Evolutionary conservation across 2,888 invertebrate genomes (phyloP).

Genomic region (Xanthorhoe designata): DNA sequence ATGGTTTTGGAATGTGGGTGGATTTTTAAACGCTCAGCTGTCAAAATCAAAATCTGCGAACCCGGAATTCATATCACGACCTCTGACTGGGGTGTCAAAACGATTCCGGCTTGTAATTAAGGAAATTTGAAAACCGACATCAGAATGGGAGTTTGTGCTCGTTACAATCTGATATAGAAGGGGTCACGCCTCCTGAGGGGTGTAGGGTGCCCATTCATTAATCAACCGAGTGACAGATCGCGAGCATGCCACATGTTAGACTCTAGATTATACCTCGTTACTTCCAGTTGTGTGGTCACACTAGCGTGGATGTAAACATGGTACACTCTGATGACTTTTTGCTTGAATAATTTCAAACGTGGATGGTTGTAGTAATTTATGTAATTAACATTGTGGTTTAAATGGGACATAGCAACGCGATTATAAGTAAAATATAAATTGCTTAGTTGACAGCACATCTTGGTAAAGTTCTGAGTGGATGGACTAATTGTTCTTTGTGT

Average conservation of each 20-base stretch:
- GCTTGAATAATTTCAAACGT: slow-evolving; percentile 25
- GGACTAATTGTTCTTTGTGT: too few species aligned
- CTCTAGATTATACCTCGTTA: slow-evolving; percentile 65
- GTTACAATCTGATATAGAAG: slow-evolving; percentile 55
- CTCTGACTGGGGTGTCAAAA: slow-evolving; percentile 58
- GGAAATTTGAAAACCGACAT: slow-evolving; percentile 79
- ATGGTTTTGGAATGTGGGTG: background rate
- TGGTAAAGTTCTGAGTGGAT: too few species aligned
- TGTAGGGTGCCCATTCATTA: slow-evolving; percentile 65
- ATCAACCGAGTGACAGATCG: slow-evolving; percentile 75
- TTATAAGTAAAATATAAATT: background rate
- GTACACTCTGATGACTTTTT: slow-evolving; percentile 32
- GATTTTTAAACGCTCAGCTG: slow-evolving; percentile 18
- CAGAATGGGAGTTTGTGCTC: slow-evolving; percentile 51
- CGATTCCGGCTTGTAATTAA: slow-evolving; percentile 76
- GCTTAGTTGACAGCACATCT: too few species aligned
- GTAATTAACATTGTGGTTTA: background rate
- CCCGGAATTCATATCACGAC: slow-evolving; percentile 38
- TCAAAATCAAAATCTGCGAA: slow-evolving; percentile 27
- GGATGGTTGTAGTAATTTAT: too few species aligned
- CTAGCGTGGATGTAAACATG: slow-evolving; percentile 43
- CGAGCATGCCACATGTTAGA: slow-evolving; percentile 62
- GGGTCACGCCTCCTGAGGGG: slow-evolving; percentile 40
- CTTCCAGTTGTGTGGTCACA: slow-evolving; percentile 61
- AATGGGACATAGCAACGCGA: background rate